Conservation (phyloP, 2,888 invertebrate species). For the Agelastica alni region DNA sequence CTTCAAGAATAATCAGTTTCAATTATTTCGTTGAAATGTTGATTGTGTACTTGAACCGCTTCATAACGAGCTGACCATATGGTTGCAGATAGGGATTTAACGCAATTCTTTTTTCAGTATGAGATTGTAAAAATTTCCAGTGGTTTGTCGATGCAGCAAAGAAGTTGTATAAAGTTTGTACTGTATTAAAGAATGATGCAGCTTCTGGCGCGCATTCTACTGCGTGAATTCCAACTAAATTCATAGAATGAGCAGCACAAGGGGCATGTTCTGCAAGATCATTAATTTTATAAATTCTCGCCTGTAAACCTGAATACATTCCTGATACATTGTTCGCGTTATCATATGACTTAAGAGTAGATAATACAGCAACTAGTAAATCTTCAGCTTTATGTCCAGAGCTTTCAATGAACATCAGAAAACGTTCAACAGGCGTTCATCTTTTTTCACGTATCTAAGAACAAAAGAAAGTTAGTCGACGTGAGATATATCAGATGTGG, state of each 20-base stretch:
- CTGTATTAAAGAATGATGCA: slow-evolving; percentile 3
- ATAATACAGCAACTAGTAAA: too few species aligned
- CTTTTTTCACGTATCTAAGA: too few species aligned
- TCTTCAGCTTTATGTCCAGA: too few species aligned
- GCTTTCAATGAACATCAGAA: too few species aligned
- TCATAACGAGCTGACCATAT: slow-evolving; percentile 1
- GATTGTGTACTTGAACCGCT: slow-evolving; percentile 7
- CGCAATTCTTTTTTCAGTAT: slow-evolving; percentile 1
- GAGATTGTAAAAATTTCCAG: slow-evolving; percentile 3
- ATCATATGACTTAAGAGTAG: too few species aligned
- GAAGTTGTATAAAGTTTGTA: not conserved
- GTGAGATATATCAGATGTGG: slow-evolving; percentile 11
- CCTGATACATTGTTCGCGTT: too few species aligned
- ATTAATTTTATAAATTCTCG: not conserved
- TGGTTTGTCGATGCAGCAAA: not conserved
- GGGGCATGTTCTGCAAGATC: slow-evolving; percentile 1
- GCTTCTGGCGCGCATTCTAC: slow-evolving; percentile 7
- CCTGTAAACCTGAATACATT: too few species aligned
- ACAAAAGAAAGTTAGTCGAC: slow-evolving; percentile 1
- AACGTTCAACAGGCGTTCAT: too few species aligned
- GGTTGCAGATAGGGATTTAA: slow-evolving; percentile 7
- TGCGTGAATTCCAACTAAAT: slow-evolving; percentile 20
- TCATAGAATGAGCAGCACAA: slow-evolving; percentile 21
- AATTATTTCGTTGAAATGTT: slow-evolving; percentile 11
- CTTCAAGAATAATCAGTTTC: slow-evolving; percentile 8